phyloP scores from a whole-genome alignment of 2,113 vertebrate species.

The Microcebus ravelobensis region DNA sequence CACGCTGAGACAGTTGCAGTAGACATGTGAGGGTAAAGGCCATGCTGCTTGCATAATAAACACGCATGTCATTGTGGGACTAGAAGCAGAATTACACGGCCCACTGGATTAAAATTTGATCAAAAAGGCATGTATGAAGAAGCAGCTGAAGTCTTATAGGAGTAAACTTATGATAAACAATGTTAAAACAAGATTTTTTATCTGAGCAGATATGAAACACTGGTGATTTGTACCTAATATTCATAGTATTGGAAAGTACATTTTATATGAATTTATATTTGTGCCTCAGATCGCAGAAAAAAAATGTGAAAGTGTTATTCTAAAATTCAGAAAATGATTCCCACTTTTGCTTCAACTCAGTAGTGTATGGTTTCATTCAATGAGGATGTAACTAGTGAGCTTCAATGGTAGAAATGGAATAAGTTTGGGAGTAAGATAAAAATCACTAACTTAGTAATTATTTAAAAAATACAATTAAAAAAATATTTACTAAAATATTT shows the following conservation, averaged over 20 bases:
- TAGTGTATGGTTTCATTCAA: neutral
- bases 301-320: neutral
- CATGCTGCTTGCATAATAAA: neutral
- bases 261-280: neutral
- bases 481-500: neutral
- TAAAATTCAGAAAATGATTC: neutral
- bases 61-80: neutral
- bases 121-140: neutral
- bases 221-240: neutral
- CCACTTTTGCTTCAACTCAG: neutral
- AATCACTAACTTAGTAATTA: neutral
- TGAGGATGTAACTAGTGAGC: neutral
- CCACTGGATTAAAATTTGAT: slow-evolving; percentile 4
- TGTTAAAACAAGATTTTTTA: neutral
- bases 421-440: neutral
- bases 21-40: neutral
- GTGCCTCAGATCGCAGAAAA: neutral
- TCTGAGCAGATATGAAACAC: neutral
- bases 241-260: neutral
- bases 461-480: neutral
- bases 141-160: neutral
- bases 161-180: neutral
- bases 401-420: neutral
- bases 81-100: neutral
- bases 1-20: neutral